Evolutionary conservation across 2,113 vertebrate species (phyloP).

Genomic region (Oostethus manadensis): DNA sequence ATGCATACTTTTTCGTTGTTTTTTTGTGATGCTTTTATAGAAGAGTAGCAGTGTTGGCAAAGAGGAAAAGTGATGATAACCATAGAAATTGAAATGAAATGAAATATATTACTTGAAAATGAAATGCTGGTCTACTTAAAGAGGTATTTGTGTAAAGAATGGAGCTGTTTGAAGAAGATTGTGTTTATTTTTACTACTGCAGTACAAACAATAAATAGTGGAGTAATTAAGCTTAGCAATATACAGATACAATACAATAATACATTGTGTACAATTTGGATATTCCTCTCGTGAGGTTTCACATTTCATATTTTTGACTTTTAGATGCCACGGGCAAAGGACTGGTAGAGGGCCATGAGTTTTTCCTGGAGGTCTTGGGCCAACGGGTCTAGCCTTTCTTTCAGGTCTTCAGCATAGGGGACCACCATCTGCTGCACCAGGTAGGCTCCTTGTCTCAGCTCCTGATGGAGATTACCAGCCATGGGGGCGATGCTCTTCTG

Average conservation of each 20-base stretch:
- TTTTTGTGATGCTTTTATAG: too few species aligned
- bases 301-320: background rate
- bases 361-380: slow-evolving; percentile 58
- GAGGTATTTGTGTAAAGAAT: too few species aligned
- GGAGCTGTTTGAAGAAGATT: background rate
- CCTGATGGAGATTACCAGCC: slow-evolving; percentile 56
- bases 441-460: slow-evolving; percentile 50
- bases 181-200: background rate
- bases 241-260: background rate
- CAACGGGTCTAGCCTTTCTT: slow-evolving; percentile 57
- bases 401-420: slow-evolving; percentile 64
- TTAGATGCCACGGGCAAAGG: slow-evolving; percentile 53
- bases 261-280: background rate
- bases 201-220: slow-evolving; percentile 4
- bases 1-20: too few species aligned
- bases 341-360: slow-evolving; percentile 53
- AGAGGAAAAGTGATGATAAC: too few species aligned
- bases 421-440: slow-evolving; percentile 60
- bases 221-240: background rate
- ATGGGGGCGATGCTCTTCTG: slow-evolving; percentile 61
- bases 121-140: too few species aligned
- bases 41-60: too few species aligned
- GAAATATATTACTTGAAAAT: too few species aligned
- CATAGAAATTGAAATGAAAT: too few species aligned
- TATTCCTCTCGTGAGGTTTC: too few species aligned